Base-by-base conservation (phyloP, 2,888 invertebrate species). In the Timema podura region DNA sequence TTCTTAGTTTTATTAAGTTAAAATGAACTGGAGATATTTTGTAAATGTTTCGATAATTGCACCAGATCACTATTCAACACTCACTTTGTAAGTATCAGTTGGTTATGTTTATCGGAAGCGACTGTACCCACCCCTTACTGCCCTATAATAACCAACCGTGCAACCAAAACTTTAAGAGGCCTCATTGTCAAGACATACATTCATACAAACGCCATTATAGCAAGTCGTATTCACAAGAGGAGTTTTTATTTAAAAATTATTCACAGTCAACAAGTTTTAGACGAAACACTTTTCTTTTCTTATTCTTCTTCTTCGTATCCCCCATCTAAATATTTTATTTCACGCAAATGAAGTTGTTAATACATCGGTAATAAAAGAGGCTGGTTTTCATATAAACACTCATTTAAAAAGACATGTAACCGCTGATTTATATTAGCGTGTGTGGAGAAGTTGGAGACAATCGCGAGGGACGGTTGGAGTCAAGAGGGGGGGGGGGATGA, bases 91-190 rank as follows among this genome's bases (percentile, higher is more conserved):
- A 30, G 30, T 30, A 30, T 30, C 30, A 1, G 30, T 30, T 30
- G 1, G 30, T 30, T 30, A 1, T 30, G 30, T 30, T 30, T 30
- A 30, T 30, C 30, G 30, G 30, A 30, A 30, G 30, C 30, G 30
- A 30, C 30, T 30, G 57, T 30, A 16, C 57, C 57, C 57, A 8
- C 30, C 44, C 61, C 44, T 6, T 30, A 9, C 44, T 3, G 61
- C 30, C 61, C 57, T 30, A 61, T 30, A 61, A 61, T 13, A 61
- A 61, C 61, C 61, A 13, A 61, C 44, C 61, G 61, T 61, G 61
- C 61, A 61, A 61, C 61, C 61, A 61, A 61, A 61, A 61, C 61
- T 61, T 30, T 30, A 45, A 61, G 61, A 61, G 61, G 61, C 61
- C 30, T 45, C 61, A 61, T 61, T 61, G 61, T 61, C 8, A n/a